Percentiles rank a stretch among this genome's conserved stretches.
Evolutionary conservation across 2,888 invertebrate species (phyloP).

Genomic region (Perizoma flavofasciatum): DNA sequence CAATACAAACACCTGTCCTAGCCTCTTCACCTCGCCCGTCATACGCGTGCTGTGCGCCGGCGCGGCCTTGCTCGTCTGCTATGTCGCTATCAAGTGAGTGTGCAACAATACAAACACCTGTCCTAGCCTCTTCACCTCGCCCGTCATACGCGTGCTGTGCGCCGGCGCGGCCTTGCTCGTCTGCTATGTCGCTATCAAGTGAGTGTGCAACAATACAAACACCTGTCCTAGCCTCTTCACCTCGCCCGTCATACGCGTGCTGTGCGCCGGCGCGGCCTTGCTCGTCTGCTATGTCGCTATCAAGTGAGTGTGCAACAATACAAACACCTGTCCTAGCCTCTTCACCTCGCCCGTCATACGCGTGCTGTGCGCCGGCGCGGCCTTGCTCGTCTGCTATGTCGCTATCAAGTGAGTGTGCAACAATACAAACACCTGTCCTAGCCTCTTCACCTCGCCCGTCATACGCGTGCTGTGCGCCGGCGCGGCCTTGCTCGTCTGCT

Average conservation of each 20-base stretch:
- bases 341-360: constrained; percentile 90
- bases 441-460: constrained; percentile 90
- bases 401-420: constrained; percentile 86
- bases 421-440: background rate
- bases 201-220: background rate
- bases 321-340: no score
- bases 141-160: constrained; percentile 90
- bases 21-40: constrained; percentile 90
- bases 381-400: constrained; percentile 92
- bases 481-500: constrained; percentile 91
- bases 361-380: constrained; percentile 91
- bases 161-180: constrained; percentile 92
- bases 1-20: background rate
- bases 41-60: constrained; percentile 92
- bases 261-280: constrained; percentile 91
- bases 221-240: no score
- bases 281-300: constrained; percentile 93
- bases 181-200: constrained; percentile 93
- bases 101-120: background rate
- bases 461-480: constrained; percentile 92
- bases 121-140: constrained; percentile 90
- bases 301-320: constrained; percentile 74
- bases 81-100: constrained; percentile 90
- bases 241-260: constrained; percentile 90
- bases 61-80: constrained; percentile 91